Percentiles rank a stretch among this genome's conserved stretches.
Conservation (phyloP, 2,797 vertebrate species). For the Meda fulgida region DNA sequence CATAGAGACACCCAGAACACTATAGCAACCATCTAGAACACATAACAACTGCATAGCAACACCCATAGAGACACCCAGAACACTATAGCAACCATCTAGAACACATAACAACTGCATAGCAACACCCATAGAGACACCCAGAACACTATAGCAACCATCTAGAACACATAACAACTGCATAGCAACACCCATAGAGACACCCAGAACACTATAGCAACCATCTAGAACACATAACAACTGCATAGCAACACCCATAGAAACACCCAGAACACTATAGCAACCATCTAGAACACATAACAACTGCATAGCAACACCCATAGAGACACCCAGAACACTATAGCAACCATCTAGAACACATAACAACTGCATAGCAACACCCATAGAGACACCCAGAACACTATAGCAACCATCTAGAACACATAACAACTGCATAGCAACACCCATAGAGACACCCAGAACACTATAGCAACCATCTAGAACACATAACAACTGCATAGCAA, state of each 20-base stretch:
- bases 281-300: too few species aligned
- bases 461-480: not conserved
- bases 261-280: too few species aligned
- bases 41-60: not conserved
- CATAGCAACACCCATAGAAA: too few species aligned
- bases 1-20: rapidly evolving
- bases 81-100: not conserved
- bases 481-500: not conserved
- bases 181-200: too few species aligned
- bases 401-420: too few species aligned
- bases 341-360: too few species aligned
- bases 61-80: not conserved
- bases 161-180: not conserved
- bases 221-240: not conserved
- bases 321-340: too few species aligned
- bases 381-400: rapidly evolving
- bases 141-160: not conserved
- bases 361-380: too few species aligned
- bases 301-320: too few species aligned
- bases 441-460: too few species aligned
- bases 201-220: too few species aligned
- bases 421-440: too few species aligned
- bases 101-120: not conserved
- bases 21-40: not conserved
- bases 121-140: not conserved